Evolutionary conservation across 2,797 vertebrate genomes (phyloP).

Genomic region (Sarcoramphus papa): DNA sequence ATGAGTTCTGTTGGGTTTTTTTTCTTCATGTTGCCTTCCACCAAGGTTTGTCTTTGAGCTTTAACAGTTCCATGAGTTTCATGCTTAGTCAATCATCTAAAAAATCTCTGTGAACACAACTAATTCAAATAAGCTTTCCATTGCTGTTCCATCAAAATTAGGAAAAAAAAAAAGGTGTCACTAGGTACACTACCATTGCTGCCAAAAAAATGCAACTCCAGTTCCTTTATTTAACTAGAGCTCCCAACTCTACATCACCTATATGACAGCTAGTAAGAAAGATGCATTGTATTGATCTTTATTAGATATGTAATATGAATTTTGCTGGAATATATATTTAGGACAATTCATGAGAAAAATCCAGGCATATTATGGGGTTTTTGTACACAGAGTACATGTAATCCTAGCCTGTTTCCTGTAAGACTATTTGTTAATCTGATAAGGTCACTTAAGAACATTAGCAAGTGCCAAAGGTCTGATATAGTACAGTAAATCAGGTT

Average conservation of each 20-base stretch:
- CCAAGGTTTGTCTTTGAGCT: not conserved
- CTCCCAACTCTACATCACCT: not conserved
- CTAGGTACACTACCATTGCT: not conserved
- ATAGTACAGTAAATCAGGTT: not conserved
- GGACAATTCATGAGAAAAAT: not conserved
- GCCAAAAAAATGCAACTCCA: not conserved
- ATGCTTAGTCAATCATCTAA: not conserved
- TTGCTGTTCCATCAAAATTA: not conserved
- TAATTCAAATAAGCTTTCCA: not conserved
- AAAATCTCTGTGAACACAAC: not conserved
- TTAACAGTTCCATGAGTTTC: not conserved
- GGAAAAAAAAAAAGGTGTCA: rapidly evolving
- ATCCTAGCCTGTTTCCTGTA: not conserved
- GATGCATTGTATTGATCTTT: not conserved
- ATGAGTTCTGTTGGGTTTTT: not conserved
- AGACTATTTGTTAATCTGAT: not conserved
- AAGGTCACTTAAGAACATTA: not conserved
- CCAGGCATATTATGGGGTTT: not conserved
- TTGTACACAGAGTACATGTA: not conserved
- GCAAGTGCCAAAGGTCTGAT: not conserved
- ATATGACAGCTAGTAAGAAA: not conserved
- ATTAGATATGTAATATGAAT: not conserved
- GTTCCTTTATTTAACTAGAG: not conserved
- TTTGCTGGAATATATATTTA: not conserved
- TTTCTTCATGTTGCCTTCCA: not conserved